phyloP scores from a whole-genome alignment of 2,113 vertebrate species.

The Hemiprocne comata region DNA sequence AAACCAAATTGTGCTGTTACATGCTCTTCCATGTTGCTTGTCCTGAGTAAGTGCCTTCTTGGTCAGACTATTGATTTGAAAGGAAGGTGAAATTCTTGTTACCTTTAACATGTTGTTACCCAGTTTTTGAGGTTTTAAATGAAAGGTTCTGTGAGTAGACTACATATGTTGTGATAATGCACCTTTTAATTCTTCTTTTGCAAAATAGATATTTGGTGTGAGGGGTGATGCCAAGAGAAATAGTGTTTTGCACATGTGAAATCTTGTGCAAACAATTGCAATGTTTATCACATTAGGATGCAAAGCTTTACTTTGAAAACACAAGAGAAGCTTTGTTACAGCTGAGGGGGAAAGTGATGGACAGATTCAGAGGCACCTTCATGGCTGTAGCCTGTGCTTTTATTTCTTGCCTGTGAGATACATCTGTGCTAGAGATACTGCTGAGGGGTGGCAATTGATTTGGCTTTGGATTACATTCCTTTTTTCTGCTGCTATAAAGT shows the following conservation, averaged over 20 bases:
- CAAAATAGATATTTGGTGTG: not conserved
- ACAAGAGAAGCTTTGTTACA: not conserved
- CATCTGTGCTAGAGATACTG: not conserved
- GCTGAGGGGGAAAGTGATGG: not conserved
- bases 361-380: not conserved
- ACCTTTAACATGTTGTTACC: not conserved
- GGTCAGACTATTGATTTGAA: not conserved
- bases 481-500: not conserved
- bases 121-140: not conserved
- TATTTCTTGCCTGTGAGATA: not conserved
- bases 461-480: not conserved
- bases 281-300: not conserved
- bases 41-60: not conserved
- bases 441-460: not conserved
- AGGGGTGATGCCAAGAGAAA: not conserved
- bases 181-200: not conserved
- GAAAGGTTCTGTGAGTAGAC: not conserved
- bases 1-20: not conserved
- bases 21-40: not conserved
- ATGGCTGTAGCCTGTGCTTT: not conserved
- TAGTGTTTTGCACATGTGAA: not conserved
- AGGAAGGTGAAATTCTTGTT: not conserved
- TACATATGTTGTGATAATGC: rapidly evolving
- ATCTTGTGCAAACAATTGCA: not conserved
- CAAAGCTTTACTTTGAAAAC: not conserved